Conservation (phyloP, 1,140 invertebrate genomes). For the Aphaenogaster ashmeadi region DNA sequence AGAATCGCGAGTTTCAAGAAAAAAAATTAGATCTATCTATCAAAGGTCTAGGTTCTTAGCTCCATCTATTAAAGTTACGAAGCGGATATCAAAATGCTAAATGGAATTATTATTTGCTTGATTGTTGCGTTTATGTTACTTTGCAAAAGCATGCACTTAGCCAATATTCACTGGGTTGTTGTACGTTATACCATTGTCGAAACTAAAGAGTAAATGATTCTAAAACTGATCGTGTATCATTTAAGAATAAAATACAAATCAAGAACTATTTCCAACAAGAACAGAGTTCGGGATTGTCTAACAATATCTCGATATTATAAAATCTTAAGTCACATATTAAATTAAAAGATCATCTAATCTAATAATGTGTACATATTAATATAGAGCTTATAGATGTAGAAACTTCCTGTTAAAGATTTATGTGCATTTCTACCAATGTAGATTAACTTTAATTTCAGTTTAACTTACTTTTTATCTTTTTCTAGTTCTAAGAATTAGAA, state of each 20-base stretch:
- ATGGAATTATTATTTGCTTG: conserved; percentile 78
- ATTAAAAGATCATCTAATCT: background rate
- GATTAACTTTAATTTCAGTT: no score
- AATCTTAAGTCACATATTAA: background rate
- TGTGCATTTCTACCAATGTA: no score
- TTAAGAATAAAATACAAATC: conserved; percentile 9
- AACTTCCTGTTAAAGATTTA: background rate
- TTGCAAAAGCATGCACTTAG: conserved; percentile 82
- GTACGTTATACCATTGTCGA: conserved; percentile 5
- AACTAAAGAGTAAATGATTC: background rate
- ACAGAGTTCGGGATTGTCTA: background rate
- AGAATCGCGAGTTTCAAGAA: conserved; percentile 17
- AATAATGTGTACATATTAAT: background rate
- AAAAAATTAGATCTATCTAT: background rate
- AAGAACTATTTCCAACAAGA: background rate
- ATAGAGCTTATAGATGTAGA: background rate
- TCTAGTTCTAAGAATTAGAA: no score
- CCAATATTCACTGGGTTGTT: conserved; percentile 81
- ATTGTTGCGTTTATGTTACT: conserved; percentile 79
- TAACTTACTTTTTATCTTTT: no score
- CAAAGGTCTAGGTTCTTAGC: conserved; percentile 22
- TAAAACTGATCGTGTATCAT: conserved; percentile 13
- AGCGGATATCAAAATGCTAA: conserved; percentile 62
- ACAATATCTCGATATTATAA: background rate
- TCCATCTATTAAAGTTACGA: conserved; percentile 28